Evolutionary conservation across 2,113 vertebrate genomes (phyloP).

Genomic region (Hippoglossus stenolepis): DNA sequence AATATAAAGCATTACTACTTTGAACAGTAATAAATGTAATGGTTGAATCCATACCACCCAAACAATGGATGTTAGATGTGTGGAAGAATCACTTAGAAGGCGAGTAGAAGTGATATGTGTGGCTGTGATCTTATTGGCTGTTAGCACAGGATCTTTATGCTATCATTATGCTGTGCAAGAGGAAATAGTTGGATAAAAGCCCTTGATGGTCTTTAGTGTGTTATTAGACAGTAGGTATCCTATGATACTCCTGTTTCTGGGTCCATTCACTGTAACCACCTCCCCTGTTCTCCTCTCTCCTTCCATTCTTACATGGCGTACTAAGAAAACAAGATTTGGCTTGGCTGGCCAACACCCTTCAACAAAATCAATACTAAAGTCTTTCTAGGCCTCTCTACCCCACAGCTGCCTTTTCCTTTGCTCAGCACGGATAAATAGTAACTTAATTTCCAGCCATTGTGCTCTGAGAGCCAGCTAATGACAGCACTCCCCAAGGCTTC

Average conservation of each 20-base stretch:
- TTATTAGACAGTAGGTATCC: slow-evolving; percentile 67
- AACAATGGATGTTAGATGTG: slow-evolving; percentile 57
- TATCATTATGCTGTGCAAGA: slow-evolving; percentile 71
- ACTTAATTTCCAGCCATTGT: slow-evolving; percentile 87
- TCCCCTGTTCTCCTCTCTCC: slow-evolving; percentile 50
- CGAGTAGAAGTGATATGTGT: slow-evolving; percentile 62
- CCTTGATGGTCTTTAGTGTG: slow-evolving; percentile 73
- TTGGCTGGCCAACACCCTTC: slow-evolving; percentile 75
- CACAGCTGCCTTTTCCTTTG: slow-evolving; percentile 82
- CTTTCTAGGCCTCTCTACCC: slow-evolving; percentile 82
- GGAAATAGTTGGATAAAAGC: slow-evolving; percentile 77
- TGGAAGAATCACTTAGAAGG: slow-evolving; percentile 70
- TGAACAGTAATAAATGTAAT: slow-evolving; percentile 29
- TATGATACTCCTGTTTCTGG: slow-evolving; percentile 67
- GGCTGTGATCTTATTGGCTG: slow-evolving; percentile 64
- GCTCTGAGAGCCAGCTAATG: slow-evolving; percentile 85
- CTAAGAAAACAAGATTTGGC: slow-evolving; percentile 79
- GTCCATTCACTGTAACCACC: slow-evolving; percentile 58
- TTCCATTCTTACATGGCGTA: slow-evolving; percentile 68
- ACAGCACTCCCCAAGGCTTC: slow-evolving; percentile 82
- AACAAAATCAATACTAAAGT: slow-evolving; percentile 88
- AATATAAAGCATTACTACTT: slow-evolving; percentile 9
- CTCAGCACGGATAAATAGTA: slow-evolving; percentile 87
- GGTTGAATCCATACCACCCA: slow-evolving; percentile 61
- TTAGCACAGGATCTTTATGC: slow-evolving; percentile 69